Percentiles rank a stretch among this genome's conserved stretches.
phyloP scores from a whole-genome alignment of 2,888 invertebrate genomes.

The Cacoxenus indagator region DNA sequence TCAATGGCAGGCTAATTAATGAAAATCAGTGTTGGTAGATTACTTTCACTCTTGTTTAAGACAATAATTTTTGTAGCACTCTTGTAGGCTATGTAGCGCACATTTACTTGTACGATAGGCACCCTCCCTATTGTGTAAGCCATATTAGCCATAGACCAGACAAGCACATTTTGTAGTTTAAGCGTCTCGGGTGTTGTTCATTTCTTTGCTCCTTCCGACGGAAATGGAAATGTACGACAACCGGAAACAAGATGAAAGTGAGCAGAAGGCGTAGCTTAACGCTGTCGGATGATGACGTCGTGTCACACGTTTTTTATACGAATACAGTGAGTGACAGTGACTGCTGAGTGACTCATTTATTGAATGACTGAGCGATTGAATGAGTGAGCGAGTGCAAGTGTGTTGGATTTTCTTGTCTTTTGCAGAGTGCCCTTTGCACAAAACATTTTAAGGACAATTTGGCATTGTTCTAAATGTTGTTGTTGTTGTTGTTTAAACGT shows the following conservation, averaged over 20 bases:
- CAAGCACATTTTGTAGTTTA: no score
- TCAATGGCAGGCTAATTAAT: not conserved
- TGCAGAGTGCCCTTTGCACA: slow-evolving; percentile 29
- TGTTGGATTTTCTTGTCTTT: slow-evolving; percentile 4
- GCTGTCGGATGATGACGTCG: not conserved
- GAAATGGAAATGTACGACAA: slow-evolving; percentile 1
- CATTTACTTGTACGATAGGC: no score
- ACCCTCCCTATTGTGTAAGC: no score
- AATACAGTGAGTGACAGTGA: no score
- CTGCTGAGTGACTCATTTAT: not conserved
- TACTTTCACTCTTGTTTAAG: no score
- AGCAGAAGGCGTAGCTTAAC: not conserved
- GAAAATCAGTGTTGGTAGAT: not conserved
- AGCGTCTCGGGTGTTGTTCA: not conserved
- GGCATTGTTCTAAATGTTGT: slow-evolving; percentile 1
- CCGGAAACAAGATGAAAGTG: not conserved
- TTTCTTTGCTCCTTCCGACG: not conserved
- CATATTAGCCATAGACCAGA: no score
- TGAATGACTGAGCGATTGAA: not conserved
- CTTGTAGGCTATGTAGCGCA: no score
- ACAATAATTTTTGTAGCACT: no score
- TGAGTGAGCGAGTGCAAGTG: not conserved
- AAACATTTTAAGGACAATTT: slow-evolving; percentile 30
- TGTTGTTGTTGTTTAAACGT: slow-evolving; percentile 10
- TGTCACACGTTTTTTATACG: no score